A percentile compares a stretch with the other conserved stretches of the same genome.
Conservation (phyloP, 2,888 invertebrate genomes). For the Catocala sponsa region DNA sequence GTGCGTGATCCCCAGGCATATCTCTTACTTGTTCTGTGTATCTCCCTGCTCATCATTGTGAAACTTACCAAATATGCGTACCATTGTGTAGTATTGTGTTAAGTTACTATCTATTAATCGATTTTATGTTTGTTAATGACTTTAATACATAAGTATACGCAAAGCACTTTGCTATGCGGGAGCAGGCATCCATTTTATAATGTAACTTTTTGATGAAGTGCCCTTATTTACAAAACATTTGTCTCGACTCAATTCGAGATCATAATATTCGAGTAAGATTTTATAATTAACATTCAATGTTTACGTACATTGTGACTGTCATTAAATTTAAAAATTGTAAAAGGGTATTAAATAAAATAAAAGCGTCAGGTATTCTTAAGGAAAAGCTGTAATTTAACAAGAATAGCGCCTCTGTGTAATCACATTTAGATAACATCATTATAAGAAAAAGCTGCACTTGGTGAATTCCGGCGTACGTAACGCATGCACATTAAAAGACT, state of each 20-base stretch:
- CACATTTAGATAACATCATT: too few species aligned
- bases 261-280: not conserved
- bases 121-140: not conserved
- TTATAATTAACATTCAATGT: too few species aligned
- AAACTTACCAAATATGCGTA: conserved; percentile 27
- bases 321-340: too few species aligned
- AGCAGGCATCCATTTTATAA: not conserved
- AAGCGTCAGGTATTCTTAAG: too few species aligned
- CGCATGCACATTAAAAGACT: too few species aligned
- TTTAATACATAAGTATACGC: not conserved
- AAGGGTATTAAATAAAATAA: too few species aligned
- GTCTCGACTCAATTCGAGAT: conserved; percentile 8
- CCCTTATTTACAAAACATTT: not conserved
- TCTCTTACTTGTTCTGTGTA: not conserved
- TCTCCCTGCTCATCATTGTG: conserved; percentile 5
- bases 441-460: too few species aligned
- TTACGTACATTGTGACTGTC: too few species aligned
- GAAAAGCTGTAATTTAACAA: too few species aligned
- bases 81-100: conserved; percentile 20
- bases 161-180: not conserved
- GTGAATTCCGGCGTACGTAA: too few species aligned
- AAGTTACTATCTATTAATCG: conserved; percentile 2
- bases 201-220: not conserved
- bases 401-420: too few species aligned
- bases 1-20: not conserved